Evolutionary conservation across 92 coral and sea anemone genomes (phyloP).

Genomic region (Bergia puertoricense): DNA sequence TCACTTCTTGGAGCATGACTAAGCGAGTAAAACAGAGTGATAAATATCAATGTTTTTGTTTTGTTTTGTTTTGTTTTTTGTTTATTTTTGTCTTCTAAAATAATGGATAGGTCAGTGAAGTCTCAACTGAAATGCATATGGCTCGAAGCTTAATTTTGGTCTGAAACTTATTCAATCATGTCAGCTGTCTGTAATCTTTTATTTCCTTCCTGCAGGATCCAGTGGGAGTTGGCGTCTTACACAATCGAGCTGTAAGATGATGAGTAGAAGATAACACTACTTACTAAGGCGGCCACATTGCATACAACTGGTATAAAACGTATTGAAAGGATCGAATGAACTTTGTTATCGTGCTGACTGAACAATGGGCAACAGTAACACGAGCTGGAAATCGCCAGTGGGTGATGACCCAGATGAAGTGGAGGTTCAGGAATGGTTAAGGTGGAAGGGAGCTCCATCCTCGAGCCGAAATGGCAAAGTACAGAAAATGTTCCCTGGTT

Average conservation of each 20-base stretch:
- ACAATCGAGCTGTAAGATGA: neutral
- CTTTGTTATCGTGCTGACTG: neutral
- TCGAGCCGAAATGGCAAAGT: slow-evolving; percentile 26
- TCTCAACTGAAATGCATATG: neutral
- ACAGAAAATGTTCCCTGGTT: slow-evolving; percentile 23
- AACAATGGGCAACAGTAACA: slow-evolving; percentile 22
- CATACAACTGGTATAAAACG: neutral
- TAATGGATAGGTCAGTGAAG: neutral
- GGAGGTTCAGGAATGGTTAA: slow-evolving; percentile 65
- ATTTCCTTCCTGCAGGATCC: slow-evolving; percentile 6
- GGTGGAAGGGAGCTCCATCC: slow-evolving; percentile 55
- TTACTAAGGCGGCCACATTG: neutral
- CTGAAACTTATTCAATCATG: neutral
- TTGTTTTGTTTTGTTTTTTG: too few relatives aligned
- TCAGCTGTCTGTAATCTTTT: neutral
- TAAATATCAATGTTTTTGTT: too few relatives aligned
- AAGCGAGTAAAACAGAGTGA: neutral
- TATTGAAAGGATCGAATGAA: neutral
- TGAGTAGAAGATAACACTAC: neutral
- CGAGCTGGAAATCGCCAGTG: slow-evolving; percentile 25
- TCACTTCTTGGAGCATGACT: too few relatives aligned
- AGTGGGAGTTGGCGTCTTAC: neutral
- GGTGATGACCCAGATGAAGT: slow-evolving; percentile 50
- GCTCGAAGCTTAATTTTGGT: neutral
- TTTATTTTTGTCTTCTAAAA: too few relatives aligned